Conservation (phyloP, 2,797 vertebrate species). For the Centropyge bicolor region DNA sequence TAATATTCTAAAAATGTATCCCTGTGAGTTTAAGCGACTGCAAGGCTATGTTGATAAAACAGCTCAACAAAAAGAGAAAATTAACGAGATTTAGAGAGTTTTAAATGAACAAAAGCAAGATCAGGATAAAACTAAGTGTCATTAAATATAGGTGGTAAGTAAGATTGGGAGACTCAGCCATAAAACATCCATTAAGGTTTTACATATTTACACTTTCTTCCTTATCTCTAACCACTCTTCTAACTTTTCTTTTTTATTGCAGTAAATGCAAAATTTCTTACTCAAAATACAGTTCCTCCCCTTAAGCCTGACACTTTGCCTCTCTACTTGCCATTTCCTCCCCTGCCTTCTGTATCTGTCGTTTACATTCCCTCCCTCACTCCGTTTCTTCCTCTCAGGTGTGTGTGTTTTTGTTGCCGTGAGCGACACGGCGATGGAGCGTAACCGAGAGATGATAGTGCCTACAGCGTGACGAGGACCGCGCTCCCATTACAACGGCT, state of each 20-base stretch:
- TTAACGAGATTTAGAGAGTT: conserved; percentile 8
- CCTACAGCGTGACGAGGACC: conserved; percentile 57
- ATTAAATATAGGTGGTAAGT: conserved; percentile 26
- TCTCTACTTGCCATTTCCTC: conserved; percentile 10
- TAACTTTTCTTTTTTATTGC: conserved; percentile 16
- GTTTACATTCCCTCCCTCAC: not conserved
- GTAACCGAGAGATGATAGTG: conserved; percentile 47
- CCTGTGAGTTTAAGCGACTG: conserved; percentile 1
- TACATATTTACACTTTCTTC: conserved; percentile 14
- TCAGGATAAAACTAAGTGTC: conserved; percentile 4
- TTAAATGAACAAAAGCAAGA: conserved; percentile 21
- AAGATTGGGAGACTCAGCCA: conserved; percentile 1
- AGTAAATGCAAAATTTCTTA: conserved; percentile 14
- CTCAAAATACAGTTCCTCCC: conserved; percentile 2
- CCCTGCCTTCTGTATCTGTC: conserved; percentile 27
- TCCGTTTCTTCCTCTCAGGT: conserved; percentile 44
- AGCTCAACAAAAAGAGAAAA: not conserved
- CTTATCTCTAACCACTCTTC: conserved; percentile 21
- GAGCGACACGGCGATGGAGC: conserved; percentile 35
- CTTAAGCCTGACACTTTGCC: conserved; percentile 16
- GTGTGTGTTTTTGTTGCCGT: conserved; percentile 29
- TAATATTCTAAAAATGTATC: conserved; percentile 17
- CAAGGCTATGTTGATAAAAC: conserved; percentile 11
- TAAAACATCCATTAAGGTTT: not conserved
- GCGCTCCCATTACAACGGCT: conserved; percentile 49